These are phyloP conservation scores for Drosophila cardini DNA, from an alignment of 1,140 invertebrate species.

Conservation along the genomic window DNA sequence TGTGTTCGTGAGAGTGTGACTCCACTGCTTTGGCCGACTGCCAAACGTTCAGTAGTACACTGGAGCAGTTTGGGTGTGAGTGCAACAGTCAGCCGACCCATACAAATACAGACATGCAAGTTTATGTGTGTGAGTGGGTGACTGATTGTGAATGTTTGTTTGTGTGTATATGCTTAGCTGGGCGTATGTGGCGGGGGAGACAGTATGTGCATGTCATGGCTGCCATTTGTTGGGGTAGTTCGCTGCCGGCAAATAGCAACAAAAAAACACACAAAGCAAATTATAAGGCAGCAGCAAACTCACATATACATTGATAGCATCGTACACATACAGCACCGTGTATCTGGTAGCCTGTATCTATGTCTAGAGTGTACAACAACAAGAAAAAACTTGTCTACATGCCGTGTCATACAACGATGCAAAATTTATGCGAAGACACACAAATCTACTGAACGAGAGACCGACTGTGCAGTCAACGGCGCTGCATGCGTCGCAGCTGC, in stretches of 20 bases:
- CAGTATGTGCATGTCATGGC: slow-evolving; percentile 53
- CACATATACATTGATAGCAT: background rate
- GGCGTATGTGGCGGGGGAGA: slow-evolving; percentile 10
- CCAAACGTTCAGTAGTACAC: slow-evolving; percentile 82
- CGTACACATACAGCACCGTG: slow-evolving; percentile 7
- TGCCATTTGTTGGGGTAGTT: slow-evolving; percentile 77
- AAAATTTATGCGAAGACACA: slow-evolving; percentile 84
- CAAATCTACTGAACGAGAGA: slow-evolving; percentile 84
- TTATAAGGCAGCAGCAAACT: slow-evolving; percentile 18
- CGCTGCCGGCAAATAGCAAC: slow-evolving; percentile 64
- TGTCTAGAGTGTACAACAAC: slow-evolving; percentile 42
- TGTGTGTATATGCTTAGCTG: slow-evolving; percentile 33
- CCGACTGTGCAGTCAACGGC: slow-evolving; percentile 62
- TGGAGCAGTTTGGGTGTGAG: slow-evolving; percentile 75
- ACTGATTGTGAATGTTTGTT: slow-evolving; percentile 20
- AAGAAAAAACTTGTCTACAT: slow-evolving; percentile 76
- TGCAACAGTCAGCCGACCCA: slow-evolving; percentile 51
- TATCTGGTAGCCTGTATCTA: slow-evolving; percentile 36
- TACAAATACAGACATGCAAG: background rate
- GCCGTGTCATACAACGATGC: slow-evolving; percentile 75
- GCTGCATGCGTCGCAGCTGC: slow-evolving; percentile 27
- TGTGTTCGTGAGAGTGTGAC: slow-evolving; percentile 6
- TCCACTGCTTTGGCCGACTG: slow-evolving; percentile 64
- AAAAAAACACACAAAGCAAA: slow-evolving; percentile 38
- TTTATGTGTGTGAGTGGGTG: slow-evolving; percentile 25